These are phyloP conservation scores for Probaryconus sp. DNA, from an alignment of 1,140 invertebrate genomes.

Conservation along the genomic window DNA sequence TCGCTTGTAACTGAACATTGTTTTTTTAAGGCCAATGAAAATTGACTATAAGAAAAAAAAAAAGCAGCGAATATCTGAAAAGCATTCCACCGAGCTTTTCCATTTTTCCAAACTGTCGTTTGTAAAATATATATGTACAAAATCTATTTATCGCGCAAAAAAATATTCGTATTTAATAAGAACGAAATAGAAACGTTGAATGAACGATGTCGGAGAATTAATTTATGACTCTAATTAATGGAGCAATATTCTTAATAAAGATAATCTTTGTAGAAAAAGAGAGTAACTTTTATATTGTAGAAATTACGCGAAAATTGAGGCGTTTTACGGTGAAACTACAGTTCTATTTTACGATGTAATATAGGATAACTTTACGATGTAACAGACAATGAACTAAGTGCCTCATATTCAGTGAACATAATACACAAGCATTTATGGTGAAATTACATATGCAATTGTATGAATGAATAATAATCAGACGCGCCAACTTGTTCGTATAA, in stretches of 20 bases:
- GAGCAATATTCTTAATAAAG: no score
- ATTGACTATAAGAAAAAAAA: no score
- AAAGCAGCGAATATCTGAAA: no score
- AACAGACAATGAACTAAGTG: conserved; percentile 27
- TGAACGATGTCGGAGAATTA: no score
- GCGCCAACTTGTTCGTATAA: conserved; percentile 6
- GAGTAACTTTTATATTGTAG: conserved; percentile 6
- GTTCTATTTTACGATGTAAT: conserved; percentile 34
- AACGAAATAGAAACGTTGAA: no score
- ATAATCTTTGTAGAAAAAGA: conserved; percentile 5
- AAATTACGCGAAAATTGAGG: conserved; percentile 1
- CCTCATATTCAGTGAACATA: not conserved
- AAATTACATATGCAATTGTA: conserved; percentile 45
- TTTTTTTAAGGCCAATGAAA: no score
- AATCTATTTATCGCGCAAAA: no score
- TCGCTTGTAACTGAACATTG: conserved; percentile 8
- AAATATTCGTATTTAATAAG: no score
- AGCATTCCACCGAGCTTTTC: no score
- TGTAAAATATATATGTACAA: no score
- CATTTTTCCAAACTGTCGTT: no score
- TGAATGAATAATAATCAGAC: conserved; percentile 43
- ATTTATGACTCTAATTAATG: no score
- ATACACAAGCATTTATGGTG: conserved; percentile 3
- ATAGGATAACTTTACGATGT: conserved; percentile 1
- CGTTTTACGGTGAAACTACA: conserved; percentile 6